Percentiles rank a stretch among this genome's conserved stretches.
These are phyloP conservation scores for Nannospalax galili DNA, from an alignment of 2,113 vertebrate species.

Conservation along the genomic window DNA sequence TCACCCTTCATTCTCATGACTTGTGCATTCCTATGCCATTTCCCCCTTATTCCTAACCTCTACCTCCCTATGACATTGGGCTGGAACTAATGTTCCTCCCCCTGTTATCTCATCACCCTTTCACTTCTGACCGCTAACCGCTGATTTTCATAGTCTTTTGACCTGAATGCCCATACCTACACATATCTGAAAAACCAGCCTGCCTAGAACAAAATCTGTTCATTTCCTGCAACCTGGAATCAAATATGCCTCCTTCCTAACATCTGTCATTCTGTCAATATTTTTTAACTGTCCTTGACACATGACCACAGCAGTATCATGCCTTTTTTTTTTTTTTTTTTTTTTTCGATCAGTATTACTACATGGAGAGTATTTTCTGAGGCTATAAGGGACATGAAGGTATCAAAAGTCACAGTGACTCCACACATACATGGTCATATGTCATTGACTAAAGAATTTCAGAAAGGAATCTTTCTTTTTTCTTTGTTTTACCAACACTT, in stretches of 20 bases:
- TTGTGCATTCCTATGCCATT: not conserved
- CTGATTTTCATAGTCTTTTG: not conserved
- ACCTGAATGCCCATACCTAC: not conserved
- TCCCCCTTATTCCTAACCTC: rapidly evolving
- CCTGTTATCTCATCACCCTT: not conserved
- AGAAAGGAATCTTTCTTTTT: not conserved
- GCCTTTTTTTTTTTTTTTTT: not conserved
- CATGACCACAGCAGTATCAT: not conserved
- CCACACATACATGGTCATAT: not conserved
- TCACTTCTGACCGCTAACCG: not conserved
- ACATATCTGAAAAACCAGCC: not conserved
- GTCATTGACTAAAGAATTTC: not conserved
- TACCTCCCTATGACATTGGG: rapidly evolving
- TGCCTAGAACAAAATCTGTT: not conserved
- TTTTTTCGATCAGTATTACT: not conserved
- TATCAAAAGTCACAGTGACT: not conserved
- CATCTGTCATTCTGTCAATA: not conserved
- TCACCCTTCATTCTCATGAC: not conserved
- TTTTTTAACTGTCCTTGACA: not conserved
- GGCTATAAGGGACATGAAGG: not conserved
- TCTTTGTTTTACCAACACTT: not conserved
- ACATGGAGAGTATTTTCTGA: not conserved
- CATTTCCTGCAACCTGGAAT: not conserved
- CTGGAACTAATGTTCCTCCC: rapidly evolving
- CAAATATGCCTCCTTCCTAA: not conserved